These are phyloP conservation scores for Spodoptera litura DNA, from an alignment of 1,140 invertebrate genomes.

Conservation along the genomic window DNA sequence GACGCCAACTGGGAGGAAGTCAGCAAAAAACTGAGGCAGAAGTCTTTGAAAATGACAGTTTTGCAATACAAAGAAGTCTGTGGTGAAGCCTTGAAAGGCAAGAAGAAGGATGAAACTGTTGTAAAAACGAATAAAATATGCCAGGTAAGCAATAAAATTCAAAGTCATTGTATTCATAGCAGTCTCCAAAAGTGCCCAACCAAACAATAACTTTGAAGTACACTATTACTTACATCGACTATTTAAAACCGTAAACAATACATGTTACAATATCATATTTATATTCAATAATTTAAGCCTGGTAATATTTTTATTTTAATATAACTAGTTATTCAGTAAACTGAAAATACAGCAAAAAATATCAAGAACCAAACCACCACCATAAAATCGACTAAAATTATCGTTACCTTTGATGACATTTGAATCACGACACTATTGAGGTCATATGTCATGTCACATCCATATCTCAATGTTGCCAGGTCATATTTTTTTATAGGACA, in stretches of 20 bases:
- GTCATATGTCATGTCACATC: slow-evolving; percentile 12
- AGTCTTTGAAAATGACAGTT: slow-evolving; percentile 74
- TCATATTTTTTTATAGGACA: background rate
- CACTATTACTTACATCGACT: too few relatives aligned
- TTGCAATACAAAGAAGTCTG: slow-evolving; percentile 73
- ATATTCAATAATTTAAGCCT: too few relatives aligned
- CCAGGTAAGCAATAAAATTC: slow-evolving; percentile 65
- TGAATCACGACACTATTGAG: background rate
- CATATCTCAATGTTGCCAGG: slow-evolving; percentile 2
- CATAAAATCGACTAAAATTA: slow-evolving; percentile 29
- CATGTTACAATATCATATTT: too few relatives aligned
- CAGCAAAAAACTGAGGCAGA: slow-evolving; percentile 70
- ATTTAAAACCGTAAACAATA: too few relatives aligned
- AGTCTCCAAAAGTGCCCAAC: too few relatives aligned
- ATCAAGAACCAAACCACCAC: background rate
- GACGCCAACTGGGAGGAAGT: slow-evolving; percentile 75
- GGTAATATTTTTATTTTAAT: too few relatives aligned
- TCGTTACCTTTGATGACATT: background rate
- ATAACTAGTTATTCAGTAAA: too few relatives aligned
- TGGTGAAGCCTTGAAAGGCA: slow-evolving; percentile 75
- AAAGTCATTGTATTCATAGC: background rate
- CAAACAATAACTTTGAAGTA: too few relatives aligned
- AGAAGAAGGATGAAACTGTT: slow-evolving; percentile 81
- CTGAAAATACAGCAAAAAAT: too few relatives aligned
- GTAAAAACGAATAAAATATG: slow-evolving; percentile 77